These are phyloP conservation scores for Phylloscopus trochiloides DNA, from an alignment of 2,113 vertebrate genomes.

Conservation along the genomic window DNA sequence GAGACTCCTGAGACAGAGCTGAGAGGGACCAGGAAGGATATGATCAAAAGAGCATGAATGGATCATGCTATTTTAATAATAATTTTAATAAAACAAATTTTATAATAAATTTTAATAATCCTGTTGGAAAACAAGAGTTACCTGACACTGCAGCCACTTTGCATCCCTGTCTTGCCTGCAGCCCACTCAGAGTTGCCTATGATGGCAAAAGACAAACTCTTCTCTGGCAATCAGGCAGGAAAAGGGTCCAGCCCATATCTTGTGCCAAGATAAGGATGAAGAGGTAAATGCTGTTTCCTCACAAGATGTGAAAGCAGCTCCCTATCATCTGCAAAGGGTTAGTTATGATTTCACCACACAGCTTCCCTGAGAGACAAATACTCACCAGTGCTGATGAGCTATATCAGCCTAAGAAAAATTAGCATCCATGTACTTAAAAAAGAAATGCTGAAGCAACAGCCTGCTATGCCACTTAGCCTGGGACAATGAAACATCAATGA, in stretches of 20 bases:
- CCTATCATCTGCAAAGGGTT: not conserved
- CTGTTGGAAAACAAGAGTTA: not conserved
- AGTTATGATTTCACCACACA: not conserved
- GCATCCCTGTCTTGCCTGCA: not conserved
- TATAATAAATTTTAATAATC: not conserved
- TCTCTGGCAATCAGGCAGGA: not conserved
- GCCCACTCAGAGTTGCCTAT: not conserved
- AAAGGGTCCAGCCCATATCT: not conserved
- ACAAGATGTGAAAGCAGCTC: not conserved
- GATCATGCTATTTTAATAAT: not conserved
- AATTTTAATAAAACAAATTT: not conserved
- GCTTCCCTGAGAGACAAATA: not conserved
- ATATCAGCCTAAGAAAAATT: conserved; percentile 18
- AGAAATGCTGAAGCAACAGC: conserved; percentile 40
- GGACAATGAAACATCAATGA: not conserved
- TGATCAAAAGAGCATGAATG: not conserved
- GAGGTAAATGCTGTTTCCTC: not conserved
- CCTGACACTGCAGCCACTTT: not conserved
- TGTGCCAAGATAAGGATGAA: not conserved
- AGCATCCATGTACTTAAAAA: not conserved
- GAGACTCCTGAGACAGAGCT: not conserved
- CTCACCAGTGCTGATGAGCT: not conserved
- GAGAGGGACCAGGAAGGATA: not conserved
- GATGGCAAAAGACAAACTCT: not conserved
- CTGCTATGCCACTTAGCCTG: not conserved